Conservation (phyloP, 2,888 invertebrate genomes). For the Lumbricus terrestris region DNA sequence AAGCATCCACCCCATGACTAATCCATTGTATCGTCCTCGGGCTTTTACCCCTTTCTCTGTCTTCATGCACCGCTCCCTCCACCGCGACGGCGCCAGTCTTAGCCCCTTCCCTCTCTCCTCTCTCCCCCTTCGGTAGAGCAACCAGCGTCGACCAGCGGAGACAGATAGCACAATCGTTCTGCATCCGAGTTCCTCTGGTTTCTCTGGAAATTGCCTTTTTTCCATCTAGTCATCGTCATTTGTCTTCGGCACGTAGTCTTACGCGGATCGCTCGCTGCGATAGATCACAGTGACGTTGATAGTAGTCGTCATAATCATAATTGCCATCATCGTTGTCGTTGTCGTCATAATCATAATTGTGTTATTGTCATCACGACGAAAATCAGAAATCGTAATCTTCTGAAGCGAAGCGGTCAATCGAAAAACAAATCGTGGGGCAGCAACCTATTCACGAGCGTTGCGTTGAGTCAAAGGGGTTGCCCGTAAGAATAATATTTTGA, state of each 20-base stretch:
- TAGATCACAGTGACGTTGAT: neutral
- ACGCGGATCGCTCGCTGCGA: too few relatives aligned
- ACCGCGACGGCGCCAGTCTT: neutral
- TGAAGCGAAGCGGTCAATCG: too few relatives aligned
- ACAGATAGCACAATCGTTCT: neutral
- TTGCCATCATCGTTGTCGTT: conserved; percentile 20
- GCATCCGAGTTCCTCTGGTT: neutral
- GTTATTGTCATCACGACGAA: conserved; percentile 3
- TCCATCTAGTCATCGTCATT: neutral
- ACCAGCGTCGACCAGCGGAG: neutral
- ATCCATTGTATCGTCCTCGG: neutral
- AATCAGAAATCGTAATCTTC: neutral
- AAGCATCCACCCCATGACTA: neutral
- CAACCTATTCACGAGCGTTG: too few relatives aligned
- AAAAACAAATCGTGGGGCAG: too few relatives aligned
- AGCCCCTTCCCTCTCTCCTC: neutral
- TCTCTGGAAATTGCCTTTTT: neutral
- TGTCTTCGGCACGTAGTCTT: neutral
- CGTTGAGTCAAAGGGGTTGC: too few relatives aligned
- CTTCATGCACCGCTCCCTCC: neutral
- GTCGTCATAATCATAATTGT: conserved; percentile 13
- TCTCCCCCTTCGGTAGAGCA: neutral
- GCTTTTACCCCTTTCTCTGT: neutral
- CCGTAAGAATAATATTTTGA: too few relatives aligned
- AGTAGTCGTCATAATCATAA: neutral